A percentile compares a stretch with the other conserved stretches of the same genome.
These are phyloP conservation scores for Lophochroa leadbeateri DNA, from an alignment of 2,113 vertebrate genomes.

Conservation along the genomic window DNA sequence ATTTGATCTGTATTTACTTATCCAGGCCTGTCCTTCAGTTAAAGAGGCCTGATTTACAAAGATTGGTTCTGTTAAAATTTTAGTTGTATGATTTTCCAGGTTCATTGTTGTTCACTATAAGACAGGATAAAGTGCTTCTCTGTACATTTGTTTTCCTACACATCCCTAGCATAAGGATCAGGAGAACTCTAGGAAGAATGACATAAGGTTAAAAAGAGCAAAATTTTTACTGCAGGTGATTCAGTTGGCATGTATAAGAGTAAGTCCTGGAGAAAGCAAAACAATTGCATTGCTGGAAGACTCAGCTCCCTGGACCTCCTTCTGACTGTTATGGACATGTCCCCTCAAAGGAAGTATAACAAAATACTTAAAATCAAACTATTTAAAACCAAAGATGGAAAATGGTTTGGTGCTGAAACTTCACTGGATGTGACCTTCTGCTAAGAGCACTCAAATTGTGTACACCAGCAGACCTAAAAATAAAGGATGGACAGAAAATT, in stretches of 20 bases:
- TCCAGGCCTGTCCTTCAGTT: background rate
- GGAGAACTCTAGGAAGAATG: background rate
- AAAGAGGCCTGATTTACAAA: background rate
- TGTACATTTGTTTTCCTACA: background rate
- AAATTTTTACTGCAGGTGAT: background rate
- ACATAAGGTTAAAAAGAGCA: constrained; percentile 22
- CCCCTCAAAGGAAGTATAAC: constrained; percentile 34
- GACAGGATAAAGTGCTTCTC: background rate
- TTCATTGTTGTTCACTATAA: background rate
- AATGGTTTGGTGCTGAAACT: constrained; percentile 26
- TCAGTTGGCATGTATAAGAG: background rate
- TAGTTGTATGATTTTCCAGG: background rate
- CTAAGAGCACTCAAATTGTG: constrained; percentile 14
- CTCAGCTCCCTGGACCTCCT: background rate
- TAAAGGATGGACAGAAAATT: constrained; percentile 62
- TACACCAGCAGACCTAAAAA: constrained; percentile 19
- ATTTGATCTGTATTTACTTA: background rate
- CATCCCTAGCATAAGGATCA: background rate
- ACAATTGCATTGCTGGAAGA: background rate
- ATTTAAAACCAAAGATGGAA: background rate
- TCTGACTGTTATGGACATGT: background rate
- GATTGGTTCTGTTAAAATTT: background rate
- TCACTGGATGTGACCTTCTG: constrained; percentile 57
- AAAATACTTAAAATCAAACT: constrained; percentile 45
- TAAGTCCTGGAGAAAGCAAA: background rate